These are phyloP conservation scores for Zoanthus solanderi DNA, from an alignment of 92 coral and sea anemone genomes.

Conservation along the genomic window DNA sequence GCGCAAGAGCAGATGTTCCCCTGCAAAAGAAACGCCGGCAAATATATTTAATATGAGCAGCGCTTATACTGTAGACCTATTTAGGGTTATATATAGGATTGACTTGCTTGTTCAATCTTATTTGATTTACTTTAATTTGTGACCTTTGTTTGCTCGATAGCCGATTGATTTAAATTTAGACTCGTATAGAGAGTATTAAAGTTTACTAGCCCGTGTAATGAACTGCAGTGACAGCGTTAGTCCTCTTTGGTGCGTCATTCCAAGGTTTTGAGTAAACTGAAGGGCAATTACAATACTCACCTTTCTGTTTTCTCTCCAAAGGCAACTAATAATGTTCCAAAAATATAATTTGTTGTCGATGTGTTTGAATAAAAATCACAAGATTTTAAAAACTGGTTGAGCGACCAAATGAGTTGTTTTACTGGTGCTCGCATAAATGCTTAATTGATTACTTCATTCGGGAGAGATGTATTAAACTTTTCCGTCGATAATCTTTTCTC, in stretches of 20 bases:
- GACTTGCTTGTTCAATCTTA: not conserved
- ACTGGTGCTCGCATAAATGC: constrained; percentile 40
- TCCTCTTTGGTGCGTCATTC: not conserved
- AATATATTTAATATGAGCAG: not conserved
- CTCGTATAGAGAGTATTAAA: not conserved
- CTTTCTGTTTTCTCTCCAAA: not conserved
- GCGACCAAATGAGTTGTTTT: constrained; percentile 23
- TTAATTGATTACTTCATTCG: constrained; percentile 38
- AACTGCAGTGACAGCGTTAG: not conserved
- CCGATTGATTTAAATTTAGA: not conserved
- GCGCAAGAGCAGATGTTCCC: not conserved
- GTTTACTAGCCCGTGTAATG: constrained; percentile 8
- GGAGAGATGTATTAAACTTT: constrained; percentile 17
- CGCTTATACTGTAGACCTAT: not conserved
- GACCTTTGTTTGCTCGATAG: not conserved
- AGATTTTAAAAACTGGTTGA: constrained; percentile 32
- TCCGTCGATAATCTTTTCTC: not conserved
- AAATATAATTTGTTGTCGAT: not conserved
- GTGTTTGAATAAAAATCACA: constrained; percentile 4
- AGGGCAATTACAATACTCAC: not conserved
- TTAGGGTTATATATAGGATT: not conserved
- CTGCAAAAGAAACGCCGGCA: not conserved
- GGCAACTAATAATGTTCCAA: not conserved
- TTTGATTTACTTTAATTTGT: not conserved
- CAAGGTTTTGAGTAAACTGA: not conserved